A percentile compares a stretch with the other conserved stretches of the same genome.
phyloP scores from a whole-genome alignment of 2,888 invertebrate genomes.

The Branchellion lobata region DNA sequence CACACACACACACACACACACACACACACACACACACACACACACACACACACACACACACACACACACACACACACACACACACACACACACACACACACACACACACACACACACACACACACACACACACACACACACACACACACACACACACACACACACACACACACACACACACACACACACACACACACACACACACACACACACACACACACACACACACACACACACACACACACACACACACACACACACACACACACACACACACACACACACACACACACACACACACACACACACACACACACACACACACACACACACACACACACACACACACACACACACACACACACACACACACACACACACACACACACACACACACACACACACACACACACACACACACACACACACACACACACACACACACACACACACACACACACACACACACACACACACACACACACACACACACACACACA shows the following conservation, averaged over 20 bases:
- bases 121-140: no score
- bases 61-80: no score
- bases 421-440: conserved; percentile 48
- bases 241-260: no score
- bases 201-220: no score
- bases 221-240: neutral
- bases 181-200: no score
- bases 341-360: conserved; percentile 44
- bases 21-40: conserved; percentile 31
- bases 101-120: no score
- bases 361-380: conserved; percentile 46
- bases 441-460: conserved; percentile 45
- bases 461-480: conserved; percentile 34
- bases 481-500: conserved; percentile 42
- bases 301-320: conserved; percentile 41
- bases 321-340: conserved; percentile 42
- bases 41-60: conserved; percentile 32
- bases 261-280: no score
- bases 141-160: no score
- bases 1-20: conserved; percentile 18
- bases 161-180: no score
- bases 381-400: conserved; percentile 46
- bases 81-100: no score
- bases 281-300: conserved; percentile 8
- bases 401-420: conserved; percentile 46